Base-by-base conservation (phyloP, 2,888 invertebrate genomes). In the Lycophotia porphyrea region DNA sequence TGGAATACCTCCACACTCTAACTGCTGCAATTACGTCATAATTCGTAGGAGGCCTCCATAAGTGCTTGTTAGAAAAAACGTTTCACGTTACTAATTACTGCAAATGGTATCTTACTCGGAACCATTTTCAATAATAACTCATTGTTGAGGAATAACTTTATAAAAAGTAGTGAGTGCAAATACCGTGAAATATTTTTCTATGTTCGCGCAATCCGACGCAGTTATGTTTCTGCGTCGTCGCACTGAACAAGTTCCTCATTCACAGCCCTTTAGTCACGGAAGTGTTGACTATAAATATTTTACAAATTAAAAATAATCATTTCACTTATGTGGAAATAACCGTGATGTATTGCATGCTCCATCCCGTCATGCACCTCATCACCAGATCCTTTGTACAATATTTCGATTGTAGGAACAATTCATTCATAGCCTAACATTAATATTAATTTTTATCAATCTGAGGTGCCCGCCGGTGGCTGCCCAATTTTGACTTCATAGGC, bases 401-500 rank as follows among this genome's bases (percentile, higher is more conserved):
- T 88, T 82, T 87, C 84, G 80, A 86, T 81, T 82, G 86, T 92
- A 93, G 93, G 93, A 93, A 93, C 92, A 84, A 88, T 87, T 85
- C 78, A 87, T 87, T 88, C 78, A 87, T 84, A 87, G 73, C 85
- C 87, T 90, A 88, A 78, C 36, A 77, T 78, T 84, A 81, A 55
- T 60, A 78, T 82, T 72, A 61, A 70, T 72, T 79, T 78, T 52
- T 76, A 88, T 90, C 90, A 92, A 78, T 91, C 91, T 7, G 90
- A 80, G 42, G 85, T 78, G 74, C 82, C 84, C 65, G 84, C 78
- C 49, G 80, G 68, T 65, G 84, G 78, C 73, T 82, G 80, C 65
- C 78, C 82, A 52, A 89, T 88, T 80, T 92, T 93, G 76, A 88
- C 91, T 78, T 93, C 93, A 84, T 94, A 96, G 8, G 94, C 93